phyloP scores from a whole-genome alignment of 2,797 vertebrate genomes.

The Micrastur ruficollis region DNA sequence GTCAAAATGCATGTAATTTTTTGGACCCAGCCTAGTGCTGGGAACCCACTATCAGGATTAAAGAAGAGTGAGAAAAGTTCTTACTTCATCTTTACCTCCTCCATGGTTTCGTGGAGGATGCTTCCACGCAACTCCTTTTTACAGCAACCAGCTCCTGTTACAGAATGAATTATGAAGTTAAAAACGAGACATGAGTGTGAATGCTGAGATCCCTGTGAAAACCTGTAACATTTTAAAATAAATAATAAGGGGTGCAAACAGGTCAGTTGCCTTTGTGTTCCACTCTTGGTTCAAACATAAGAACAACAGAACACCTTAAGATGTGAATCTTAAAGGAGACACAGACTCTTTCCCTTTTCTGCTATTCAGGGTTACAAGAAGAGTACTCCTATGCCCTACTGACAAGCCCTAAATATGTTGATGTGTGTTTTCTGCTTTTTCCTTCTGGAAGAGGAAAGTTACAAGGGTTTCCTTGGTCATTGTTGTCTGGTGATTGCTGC shows the following conservation, averaged over 20 bases:
- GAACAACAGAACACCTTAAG: neutral
- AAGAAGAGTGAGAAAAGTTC: neutral
- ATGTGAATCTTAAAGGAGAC: neutral
- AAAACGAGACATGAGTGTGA: neutral
- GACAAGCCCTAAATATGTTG: neutral
- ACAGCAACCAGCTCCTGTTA: neutral
- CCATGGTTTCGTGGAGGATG: neutral
- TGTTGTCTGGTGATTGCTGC: neutral
- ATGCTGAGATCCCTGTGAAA: neutral
- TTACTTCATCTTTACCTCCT: neutral
- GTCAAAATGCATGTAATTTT: neutral
- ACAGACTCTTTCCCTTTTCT: neutral
- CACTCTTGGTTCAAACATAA: neutral
- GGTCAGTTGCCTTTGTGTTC: neutral
- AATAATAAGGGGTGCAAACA: neutral
- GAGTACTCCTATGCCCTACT: neutral
- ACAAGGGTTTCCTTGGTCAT: neutral
- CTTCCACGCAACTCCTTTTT: neutral
- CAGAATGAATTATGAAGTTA: neutral
- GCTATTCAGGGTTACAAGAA: neutral
- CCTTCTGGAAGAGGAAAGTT: neutral
- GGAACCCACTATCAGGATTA: neutral
- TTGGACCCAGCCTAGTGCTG: neutral
- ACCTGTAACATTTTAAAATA: neutral
- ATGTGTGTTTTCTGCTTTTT: neutral